Percentiles rank a stretch among this genome's conserved stretches.
phyloP scores from a whole-genome alignment of 2,888 invertebrate genomes.

The Drosophila parthenogenetica region DNA sequence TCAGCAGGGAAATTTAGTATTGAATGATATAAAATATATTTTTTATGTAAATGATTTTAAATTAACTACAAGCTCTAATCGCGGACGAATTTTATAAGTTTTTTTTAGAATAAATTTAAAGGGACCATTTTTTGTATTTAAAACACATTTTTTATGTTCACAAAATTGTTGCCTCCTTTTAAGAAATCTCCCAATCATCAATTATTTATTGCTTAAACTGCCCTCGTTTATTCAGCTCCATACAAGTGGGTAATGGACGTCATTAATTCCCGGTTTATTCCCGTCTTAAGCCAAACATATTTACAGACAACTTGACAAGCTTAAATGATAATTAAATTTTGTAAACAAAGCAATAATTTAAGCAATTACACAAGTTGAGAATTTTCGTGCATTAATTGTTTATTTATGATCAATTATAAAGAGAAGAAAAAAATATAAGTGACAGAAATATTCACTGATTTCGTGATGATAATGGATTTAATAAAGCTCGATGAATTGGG shows the following conservation, averaged over 20 bases:
- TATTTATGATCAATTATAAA: constrained; percentile 15
- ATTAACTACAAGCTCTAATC: too few relatives aligned
- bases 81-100: too few relatives aligned
- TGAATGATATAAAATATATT: too few relatives aligned
- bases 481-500: constrained; percentile 28
- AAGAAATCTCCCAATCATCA: too few relatives aligned
- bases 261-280: neutral
- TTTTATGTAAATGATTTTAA: too few relatives aligned
- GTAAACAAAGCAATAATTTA: constrained; percentile 4
- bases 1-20: too few relatives aligned
- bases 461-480: constrained; percentile 24
- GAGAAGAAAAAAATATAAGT: neutral
- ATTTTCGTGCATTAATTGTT: constrained; percentile 15
- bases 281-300: neutral
- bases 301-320: constrained; percentile 6
- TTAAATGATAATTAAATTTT: neutral
- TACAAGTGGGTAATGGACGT: neutral
- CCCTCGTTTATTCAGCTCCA: neutral
- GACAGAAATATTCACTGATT: neutral
- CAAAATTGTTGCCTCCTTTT: too few relatives aligned
- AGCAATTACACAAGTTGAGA: constrained; percentile 19
- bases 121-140: too few relatives aligned
- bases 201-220: neutral
- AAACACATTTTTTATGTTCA: too few relatives aligned
- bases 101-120: too few relatives aligned